These are phyloP conservation scores for Macrosiphum euphorbiae DNA, from an alignment of 2,888 invertebrate genomes.

Conservation along the genomic window DNA sequence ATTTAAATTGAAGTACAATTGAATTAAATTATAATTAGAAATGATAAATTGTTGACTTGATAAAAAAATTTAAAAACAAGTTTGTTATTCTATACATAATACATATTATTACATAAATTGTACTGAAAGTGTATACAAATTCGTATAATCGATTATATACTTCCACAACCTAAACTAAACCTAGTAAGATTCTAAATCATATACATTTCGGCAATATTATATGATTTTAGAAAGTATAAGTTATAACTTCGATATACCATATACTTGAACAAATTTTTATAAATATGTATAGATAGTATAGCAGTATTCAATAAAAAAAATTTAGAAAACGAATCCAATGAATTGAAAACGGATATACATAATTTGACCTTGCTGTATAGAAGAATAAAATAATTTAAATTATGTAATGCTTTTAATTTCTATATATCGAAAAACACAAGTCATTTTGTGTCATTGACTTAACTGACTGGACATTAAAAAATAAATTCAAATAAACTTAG, in stretches of 20 bases:
- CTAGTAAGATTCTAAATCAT: neutral
- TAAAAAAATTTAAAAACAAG: neutral
- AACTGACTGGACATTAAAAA: too few species aligned
- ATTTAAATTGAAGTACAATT: neutral
- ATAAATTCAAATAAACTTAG: too few species aligned
- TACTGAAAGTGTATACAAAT: neutral
- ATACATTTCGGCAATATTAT: neutral
- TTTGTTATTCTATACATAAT: neutral
- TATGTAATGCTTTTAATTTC: neutral
- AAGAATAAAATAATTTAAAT: conserved; percentile 2
- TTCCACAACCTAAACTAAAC: neutral
- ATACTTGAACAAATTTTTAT: neutral
- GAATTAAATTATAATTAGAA: neutral
- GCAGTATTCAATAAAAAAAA: neutral
- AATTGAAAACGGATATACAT: neutral
- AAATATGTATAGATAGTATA: neutral
- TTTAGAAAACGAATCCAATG: neutral
- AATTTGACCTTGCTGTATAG: neutral
- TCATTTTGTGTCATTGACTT: neutral
- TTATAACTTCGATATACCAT: neutral
- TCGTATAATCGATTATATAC: neutral
- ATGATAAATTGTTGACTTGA: neutral
- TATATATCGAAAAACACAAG: neutral
- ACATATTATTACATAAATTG: neutral
- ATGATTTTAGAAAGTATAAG: neutral